These are phyloP conservation scores for Vicugna pacos DNA, from an alignment of 2,113 vertebrate genomes.

Conservation along the genomic window DNA sequence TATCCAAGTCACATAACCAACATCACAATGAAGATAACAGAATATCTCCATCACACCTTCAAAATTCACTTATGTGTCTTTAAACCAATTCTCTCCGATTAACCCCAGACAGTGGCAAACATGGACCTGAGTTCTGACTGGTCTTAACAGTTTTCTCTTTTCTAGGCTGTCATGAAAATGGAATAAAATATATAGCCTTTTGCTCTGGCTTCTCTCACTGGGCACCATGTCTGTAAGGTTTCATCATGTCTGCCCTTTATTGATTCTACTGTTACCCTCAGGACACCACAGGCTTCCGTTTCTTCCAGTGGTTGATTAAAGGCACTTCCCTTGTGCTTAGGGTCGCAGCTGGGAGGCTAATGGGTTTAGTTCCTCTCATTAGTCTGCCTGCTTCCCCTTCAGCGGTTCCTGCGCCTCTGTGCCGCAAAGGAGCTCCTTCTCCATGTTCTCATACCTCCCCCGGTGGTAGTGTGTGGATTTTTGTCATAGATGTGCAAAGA, in stretches of 20 bases:
- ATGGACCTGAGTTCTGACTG: not conserved
- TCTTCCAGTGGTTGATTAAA: not conserved
- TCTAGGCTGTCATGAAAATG: not conserved
- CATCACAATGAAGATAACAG: not conserved
- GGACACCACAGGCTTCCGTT: not conserved
- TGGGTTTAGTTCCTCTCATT: not conserved
- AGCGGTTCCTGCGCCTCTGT: too few relatives aligned
- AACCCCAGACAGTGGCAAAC: not conserved
- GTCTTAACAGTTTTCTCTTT: not conserved
- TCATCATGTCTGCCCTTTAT: not conserved
- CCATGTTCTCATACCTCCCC: rapidly evolving
- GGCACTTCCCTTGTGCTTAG: not conserved
- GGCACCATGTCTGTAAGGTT: not conserved
- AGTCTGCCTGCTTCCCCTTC: not conserved
- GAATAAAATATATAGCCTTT: not conserved
- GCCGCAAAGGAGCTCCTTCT: not conserved
- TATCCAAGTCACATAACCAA: not conserved
- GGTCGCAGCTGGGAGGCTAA: not conserved
- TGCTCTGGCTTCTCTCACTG: not conserved
- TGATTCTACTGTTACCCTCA: not conserved
- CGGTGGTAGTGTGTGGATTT: not conserved
- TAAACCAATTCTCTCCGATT: not conserved
- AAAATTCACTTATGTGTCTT: not conserved
- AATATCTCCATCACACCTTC: not conserved
- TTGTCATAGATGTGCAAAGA: not conserved